phyloP scores from a whole-genome alignment of 2,113 vertebrate species.

The Neolamprologus sp. region DNA sequence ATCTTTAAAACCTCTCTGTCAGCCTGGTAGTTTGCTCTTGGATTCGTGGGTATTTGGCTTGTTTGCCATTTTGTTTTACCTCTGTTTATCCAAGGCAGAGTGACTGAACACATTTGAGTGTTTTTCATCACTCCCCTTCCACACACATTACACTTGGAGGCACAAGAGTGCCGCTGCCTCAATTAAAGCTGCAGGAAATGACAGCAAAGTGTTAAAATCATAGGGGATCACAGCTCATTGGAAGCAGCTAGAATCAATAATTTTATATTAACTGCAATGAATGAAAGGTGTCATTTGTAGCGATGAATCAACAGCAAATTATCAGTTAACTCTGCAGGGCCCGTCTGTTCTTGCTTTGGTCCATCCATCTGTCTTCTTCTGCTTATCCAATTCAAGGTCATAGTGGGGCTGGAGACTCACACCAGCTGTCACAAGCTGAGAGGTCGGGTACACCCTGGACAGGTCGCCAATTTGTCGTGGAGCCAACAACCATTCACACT shows the following conservation, averaged over 20 bases:
- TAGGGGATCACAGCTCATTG: not conserved
- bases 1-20: not conserved
- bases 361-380: not conserved
- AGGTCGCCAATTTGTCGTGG: not conserved
- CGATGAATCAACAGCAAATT: not conserved
- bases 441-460: not conserved
- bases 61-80: constrained; percentile 1
- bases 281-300: not conserved
- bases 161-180: not conserved
- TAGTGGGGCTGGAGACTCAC: not conserved
- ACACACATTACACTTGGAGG: not conserved
- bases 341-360: not conserved
- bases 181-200: not conserved
- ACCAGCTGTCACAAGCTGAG: not conserved
- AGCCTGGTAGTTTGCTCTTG: constrained; percentile 7
- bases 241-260: not conserved
- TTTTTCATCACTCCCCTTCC: not conserved
- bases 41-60: constrained; percentile 13
- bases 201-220: not conserved
- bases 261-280: not conserved
- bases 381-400: not conserved
- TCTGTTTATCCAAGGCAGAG: not conserved
- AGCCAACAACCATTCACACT: not conserved
- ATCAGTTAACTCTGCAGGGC: not conserved
- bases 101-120: not conserved